These are phyloP conservation scores for Tenthredo livida DNA, from an alignment of 2,888 invertebrate species.

Conservation along the genomic window DNA sequence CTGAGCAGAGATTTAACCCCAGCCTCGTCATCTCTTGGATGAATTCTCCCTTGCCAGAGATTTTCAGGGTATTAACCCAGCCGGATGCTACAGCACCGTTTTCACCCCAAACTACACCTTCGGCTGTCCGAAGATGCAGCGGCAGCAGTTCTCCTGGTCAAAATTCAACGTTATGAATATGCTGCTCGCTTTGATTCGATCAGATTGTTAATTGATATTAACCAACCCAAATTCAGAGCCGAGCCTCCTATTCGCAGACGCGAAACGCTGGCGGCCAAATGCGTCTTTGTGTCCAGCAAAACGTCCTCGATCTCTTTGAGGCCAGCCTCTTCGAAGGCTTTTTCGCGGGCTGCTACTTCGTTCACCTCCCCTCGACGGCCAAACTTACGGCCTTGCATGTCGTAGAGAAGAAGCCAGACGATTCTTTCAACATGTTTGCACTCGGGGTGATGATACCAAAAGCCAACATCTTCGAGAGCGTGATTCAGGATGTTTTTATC, in stretches of 20 bases:
- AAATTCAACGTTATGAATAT: not conserved
- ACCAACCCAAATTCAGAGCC: constrained; percentile 81
- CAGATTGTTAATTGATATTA: not conserved
- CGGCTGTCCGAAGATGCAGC: constrained; percentile 84
- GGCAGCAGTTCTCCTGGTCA: constrained; percentile 85
- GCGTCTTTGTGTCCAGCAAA: constrained; percentile 84
- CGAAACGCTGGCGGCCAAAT: constrained; percentile 88
- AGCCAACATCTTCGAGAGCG: constrained; percentile 83
- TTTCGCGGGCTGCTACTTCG: constrained; percentile 62
- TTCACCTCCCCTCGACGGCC: constrained; percentile 63
- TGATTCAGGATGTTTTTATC: constrained; percentile 85
- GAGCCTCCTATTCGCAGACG: constrained; percentile 87
- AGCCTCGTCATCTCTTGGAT: constrained; percentile 77
- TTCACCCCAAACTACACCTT: constrained; percentile 82
- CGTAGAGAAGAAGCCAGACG: constrained; percentile 86
- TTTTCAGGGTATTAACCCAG: constrained; percentile 89
- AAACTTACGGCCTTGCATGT: constrained; percentile 84
- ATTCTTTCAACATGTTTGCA: constrained; percentile 74
- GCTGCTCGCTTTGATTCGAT: not conserved
- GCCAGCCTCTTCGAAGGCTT: constrained; percentile 63
- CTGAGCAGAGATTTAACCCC: constrained; percentile 78
- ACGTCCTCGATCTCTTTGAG: constrained; percentile 82
- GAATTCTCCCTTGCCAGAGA: constrained; percentile 80
- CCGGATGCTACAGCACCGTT: constrained; percentile 83
- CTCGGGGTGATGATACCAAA: constrained; percentile 81